phyloP scores from a whole-genome alignment of 2,888 invertebrate species.

The Cordylochernes scorpioides region DNA sequence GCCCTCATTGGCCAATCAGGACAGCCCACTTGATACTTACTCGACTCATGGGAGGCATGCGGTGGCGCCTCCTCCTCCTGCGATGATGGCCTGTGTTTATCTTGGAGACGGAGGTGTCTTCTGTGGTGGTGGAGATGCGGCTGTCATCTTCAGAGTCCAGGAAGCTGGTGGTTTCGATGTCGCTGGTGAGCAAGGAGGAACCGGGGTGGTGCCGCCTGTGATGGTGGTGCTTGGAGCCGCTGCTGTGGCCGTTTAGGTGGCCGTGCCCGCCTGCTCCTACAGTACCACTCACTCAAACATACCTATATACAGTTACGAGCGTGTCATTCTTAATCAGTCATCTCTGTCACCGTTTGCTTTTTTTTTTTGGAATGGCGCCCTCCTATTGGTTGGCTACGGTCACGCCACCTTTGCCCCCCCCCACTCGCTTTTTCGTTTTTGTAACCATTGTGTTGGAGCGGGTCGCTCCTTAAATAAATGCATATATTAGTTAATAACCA shows the following conservation, averaged over 20 bases:
- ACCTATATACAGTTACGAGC: background rate
- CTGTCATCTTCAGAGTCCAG: slow-evolving; percentile 66
- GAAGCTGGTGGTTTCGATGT: slow-evolving; percentile 80
- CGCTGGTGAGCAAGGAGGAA: slow-evolving; percentile 80
- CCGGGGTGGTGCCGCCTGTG: slow-evolving; percentile 26
- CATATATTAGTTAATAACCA: too few species aligned
- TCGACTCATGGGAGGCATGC: slow-evolving; percentile 29
- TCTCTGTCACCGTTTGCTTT: too few species aligned
- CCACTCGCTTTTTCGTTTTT: too few species aligned
- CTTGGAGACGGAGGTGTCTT: slow-evolving; percentile 39
- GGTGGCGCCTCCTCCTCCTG: slow-evolving; percentile 44
- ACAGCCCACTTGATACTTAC: slow-evolving; percentile 16
- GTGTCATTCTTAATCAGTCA: too few species aligned
- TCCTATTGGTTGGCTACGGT: too few species aligned
- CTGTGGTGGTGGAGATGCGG: slow-evolving; percentile 27
- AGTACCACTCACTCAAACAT: background rate
- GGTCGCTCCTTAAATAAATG: too few species aligned
- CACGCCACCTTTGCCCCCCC: too few species aligned
- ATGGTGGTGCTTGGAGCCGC: slow-evolving; percentile 19
- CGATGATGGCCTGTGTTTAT: slow-evolving; percentile 44
- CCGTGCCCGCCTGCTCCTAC: too few species aligned
- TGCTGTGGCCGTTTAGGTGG: slow-evolving; percentile 31
- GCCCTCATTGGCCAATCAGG: background rate
- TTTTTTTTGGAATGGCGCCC: too few species aligned
- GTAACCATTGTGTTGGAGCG: too few species aligned